These are phyloP conservation scores for Oikopleura dioica DNA, from an alignment of 23 tunicate species.

Conservation along the genomic window DNA sequence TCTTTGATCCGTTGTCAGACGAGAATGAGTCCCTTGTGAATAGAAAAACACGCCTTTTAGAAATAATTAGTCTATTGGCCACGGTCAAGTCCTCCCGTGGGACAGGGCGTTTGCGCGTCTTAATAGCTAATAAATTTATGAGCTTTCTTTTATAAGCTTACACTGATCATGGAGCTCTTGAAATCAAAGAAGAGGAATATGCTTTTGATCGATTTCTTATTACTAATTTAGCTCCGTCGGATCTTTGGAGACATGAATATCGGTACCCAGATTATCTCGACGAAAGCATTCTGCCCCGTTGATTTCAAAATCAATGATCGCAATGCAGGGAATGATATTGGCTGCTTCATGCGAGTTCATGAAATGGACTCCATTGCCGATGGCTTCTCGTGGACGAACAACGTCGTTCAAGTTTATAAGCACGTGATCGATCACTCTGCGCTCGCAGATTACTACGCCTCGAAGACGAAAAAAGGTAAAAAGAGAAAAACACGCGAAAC, in stretches of 20 bases:
- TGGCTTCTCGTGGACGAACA: neutral
- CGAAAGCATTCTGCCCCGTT: conserved; percentile 66
- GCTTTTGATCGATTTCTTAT: neutral
- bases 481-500: neutral
- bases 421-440: neutral
- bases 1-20: too few relatives aligned
- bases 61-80: too few relatives aligned
- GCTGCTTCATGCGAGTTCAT: neutral
- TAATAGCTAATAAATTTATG: too few relatives aligned
- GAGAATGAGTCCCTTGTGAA: too few relatives aligned
- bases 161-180: too few relatives aligned
- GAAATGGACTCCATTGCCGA: neutral
- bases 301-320: conserved; percentile 71
- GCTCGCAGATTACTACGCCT: neutral
- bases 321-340: conserved; percentile 14
- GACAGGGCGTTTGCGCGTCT: too few relatives aligned
- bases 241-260: conserved; percentile 45
- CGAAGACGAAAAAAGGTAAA: neutral
- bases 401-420: neutral
- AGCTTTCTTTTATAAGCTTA: too few relatives aligned
- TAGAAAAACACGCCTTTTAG: too few relatives aligned
- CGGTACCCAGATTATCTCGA: conserved; percentile 60
- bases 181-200: too few relatives aligned
- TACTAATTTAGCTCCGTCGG: neutral
- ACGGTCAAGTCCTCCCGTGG: too few relatives aligned